Evolutionary conservation across 1,140 invertebrate species (phyloP).

Genomic region (Hestina assimilis): DNA sequence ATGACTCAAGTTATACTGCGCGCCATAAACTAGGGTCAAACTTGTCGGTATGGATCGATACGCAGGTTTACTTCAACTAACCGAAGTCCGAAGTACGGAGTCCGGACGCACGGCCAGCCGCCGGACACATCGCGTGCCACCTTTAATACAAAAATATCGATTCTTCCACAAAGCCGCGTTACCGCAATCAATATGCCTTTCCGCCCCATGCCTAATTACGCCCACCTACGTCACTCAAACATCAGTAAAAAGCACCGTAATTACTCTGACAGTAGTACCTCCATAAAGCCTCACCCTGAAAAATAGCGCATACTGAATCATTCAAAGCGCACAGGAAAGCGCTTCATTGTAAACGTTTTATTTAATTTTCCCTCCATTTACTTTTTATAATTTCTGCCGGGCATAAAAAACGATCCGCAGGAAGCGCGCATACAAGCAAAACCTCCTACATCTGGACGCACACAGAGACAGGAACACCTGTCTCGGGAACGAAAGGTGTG

Average conservation of each 20-base stretch:
- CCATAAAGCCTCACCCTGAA: constrained; percentile 56
- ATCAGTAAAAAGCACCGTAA: constrained; percentile 69
- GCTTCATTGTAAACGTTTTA: constrained; percentile 78
- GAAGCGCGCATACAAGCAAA: constrained; percentile 64
- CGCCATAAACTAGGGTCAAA: constrained; percentile 69
- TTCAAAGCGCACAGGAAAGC: constrained; percentile 76
- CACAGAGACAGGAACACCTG: constrained; percentile 70
- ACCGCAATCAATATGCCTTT: constrained; percentile 78
- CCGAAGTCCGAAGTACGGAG: constrained; percentile 23
- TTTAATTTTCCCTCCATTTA: constrained; percentile 78
- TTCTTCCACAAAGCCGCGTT: constrained; percentile 74
- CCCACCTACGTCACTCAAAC: constrained; percentile 73
- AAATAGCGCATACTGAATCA: constrained; percentile 72
- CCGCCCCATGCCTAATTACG: constrained; percentile 75
- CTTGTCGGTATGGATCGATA: constrained; percentile 64
- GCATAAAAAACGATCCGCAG: constrained; percentile 77
- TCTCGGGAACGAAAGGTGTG: constrained; percentile 77
- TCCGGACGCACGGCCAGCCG: constrained; percentile 42
- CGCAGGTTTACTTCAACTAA: constrained; percentile 54
- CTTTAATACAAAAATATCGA: constrained; percentile 77
- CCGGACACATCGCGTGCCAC: constrained; percentile 73
- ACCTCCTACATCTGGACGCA: constrained; percentile 55
- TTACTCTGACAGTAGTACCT: constrained; percentile 43
- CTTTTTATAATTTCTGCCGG: constrained; percentile 77
- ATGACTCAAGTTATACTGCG: constrained; percentile 53